Percentiles rank a stretch among this genome's conserved stretches.
Conservation (phyloP, 2,888 invertebrate genomes). For the Saturnia pavonia region DNA sequence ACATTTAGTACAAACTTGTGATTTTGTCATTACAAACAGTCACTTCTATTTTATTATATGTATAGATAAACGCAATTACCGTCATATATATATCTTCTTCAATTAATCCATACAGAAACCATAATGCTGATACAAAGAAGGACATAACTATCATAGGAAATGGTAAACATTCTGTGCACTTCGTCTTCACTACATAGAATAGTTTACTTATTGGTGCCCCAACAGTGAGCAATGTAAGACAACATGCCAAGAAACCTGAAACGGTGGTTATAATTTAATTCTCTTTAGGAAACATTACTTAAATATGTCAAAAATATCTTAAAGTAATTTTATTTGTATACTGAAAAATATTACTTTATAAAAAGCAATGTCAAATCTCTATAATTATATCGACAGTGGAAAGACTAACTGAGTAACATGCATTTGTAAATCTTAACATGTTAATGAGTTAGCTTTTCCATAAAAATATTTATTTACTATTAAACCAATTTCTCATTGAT, state of each 20-base stretch:
- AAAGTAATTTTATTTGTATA: background rate
- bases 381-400: too few species aligned
- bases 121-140: slow-evolving; percentile 90
- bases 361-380: too few species aligned
- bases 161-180: slow-evolving; percentile 92
- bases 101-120: slow-evolving; percentile 92
- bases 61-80: slow-evolving; percentile 68
- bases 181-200: slow-evolving; percentile 89
- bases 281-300: background rate
- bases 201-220: slow-evolving; percentile 91
- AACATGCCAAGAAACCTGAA: slow-evolving; percentile 85
- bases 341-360: too few species aligned
- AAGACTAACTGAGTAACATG: too few species aligned
- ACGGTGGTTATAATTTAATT: slow-evolving; percentile 27
- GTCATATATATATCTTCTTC: slow-evolving; percentile 90
- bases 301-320: background rate
- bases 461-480: too few species aligned
- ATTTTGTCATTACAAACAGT: background rate
- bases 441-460: too few species aligned
- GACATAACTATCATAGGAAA: slow-evolving; percentile 93
- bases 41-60: background rate
- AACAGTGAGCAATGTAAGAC: slow-evolving; percentile 89
- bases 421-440: too few species aligned
- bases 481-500: too few species aligned
- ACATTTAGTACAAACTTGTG: too few species aligned